phyloP scores from a whole-genome alignment of 2,797 vertebrate species.

The Ceyx erithaca region DNA sequence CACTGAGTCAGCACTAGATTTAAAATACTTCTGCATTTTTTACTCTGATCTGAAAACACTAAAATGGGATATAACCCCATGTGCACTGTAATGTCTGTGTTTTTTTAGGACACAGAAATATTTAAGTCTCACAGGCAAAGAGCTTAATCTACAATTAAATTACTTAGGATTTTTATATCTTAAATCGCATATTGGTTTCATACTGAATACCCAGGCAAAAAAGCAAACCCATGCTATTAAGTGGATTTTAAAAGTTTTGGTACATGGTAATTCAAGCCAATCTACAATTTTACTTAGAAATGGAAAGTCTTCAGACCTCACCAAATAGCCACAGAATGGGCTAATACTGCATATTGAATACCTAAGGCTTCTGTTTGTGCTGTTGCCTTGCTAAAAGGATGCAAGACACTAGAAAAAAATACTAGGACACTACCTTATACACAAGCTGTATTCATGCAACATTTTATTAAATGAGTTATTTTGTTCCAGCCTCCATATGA shows the following conservation, averaged over 20 bases:
- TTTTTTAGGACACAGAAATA: neutral
- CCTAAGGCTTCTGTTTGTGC: neutral
- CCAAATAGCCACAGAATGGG: neutral
- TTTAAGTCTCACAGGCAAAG: neutral
- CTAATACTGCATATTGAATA: rapidly evolving
- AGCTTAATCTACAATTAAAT: neutral
- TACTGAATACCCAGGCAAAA: neutral
- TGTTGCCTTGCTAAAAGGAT: neutral
- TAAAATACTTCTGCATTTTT: neutral
- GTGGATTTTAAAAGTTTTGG: neutral
- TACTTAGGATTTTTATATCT: neutral
- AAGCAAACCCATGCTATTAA: neutral
- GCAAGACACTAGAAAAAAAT: neutral
- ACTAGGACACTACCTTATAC: neutral
- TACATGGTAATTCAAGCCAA: neutral
- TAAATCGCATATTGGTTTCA: neutral
- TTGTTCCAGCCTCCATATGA: neutral
- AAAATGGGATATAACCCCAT: neutral
- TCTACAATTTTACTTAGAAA: neutral
- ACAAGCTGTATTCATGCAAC: neutral
- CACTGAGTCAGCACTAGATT: neutral
- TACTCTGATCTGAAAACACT: neutral
- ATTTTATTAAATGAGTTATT: neutral
- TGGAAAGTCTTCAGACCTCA: neutral
- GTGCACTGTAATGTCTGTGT: neutral